Percentiles rank a stretch among this genome's conserved stretches.
Conservation (phyloP, 2,888 invertebrate genomes). For the Drosophila hawaiiensis region DNA sequence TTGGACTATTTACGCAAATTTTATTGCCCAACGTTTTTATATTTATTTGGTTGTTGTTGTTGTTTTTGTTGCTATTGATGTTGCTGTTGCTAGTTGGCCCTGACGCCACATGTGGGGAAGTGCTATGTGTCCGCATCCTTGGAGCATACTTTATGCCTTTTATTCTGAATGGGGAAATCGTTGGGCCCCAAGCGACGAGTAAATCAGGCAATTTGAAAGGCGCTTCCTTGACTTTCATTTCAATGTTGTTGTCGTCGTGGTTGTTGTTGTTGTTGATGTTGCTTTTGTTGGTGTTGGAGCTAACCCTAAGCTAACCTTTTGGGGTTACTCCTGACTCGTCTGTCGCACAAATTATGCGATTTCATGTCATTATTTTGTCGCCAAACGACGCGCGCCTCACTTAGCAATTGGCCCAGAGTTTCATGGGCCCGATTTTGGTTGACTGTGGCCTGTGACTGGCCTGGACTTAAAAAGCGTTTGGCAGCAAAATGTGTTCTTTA, state of each 20-base stretch:
- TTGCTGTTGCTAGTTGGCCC: conserved; percentile 50
- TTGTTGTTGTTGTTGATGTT: conserved; percentile 4
- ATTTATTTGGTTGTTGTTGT: conserved; percentile 69
- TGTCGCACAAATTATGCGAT: conserved; percentile 81
- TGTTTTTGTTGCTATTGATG: conserved; percentile 9
- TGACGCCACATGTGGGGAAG: conserved; percentile 50
- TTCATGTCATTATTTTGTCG: conserved; percentile 82
- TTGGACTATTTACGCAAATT: conserved; percentile 84
- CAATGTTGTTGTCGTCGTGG: conserved; percentile 25
- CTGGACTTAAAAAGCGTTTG: conserved; percentile 35
- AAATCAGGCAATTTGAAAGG: conserved; percentile 77
- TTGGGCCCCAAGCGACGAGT: conserved; percentile 68
- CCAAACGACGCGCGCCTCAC: conserved; percentile 78
- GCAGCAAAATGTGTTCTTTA: conserved; percentile 71
- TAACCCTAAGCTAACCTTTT: conserved; percentile 47
- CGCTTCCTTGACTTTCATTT: conserved; percentile 61
- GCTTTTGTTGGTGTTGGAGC: conserved; percentile 5
- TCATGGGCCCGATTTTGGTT: conserved; percentile 26
- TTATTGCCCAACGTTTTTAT: conserved; percentile 82
- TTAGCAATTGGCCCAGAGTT: conserved; percentile 56
- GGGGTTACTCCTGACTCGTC: conserved; percentile 39
- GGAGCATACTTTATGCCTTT: conserved; percentile 54
- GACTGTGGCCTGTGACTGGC: conserved; percentile 15
- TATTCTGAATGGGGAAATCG: conserved; percentile 32
- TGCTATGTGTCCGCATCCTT: conserved; percentile 35